Percentiles rank a stretch among this genome's conserved stretches.
Conservation (phyloP, 2,888 invertebrate species). For the Gastrophysa polygoni region DNA sequence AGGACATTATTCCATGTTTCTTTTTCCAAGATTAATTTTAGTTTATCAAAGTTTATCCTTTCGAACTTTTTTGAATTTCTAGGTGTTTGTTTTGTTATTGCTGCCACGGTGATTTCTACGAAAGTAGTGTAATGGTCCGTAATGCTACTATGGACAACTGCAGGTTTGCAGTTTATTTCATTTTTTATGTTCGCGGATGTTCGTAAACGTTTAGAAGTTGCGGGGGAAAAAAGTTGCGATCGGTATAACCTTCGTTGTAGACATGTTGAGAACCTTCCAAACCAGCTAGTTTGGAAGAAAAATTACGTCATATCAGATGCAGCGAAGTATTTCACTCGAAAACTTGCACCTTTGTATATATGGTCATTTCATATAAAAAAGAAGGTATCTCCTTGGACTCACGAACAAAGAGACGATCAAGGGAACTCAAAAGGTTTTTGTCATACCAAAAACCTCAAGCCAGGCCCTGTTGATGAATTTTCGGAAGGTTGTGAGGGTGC, state of each 20-base stretch:
- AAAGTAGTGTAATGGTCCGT: too few species aligned
- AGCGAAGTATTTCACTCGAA: constrained; percentile 11
- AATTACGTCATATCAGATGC: constrained; percentile 21
- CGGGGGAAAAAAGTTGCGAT: constrained; percentile 7
- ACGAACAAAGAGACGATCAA: constrained; percentile 7
- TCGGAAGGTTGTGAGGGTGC: too few species aligned
- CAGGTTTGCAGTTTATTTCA: too few species aligned
- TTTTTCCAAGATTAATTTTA: too few species aligned
- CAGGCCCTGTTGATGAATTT: neutral
- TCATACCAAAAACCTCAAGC: constrained; percentile 7
- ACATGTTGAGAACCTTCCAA: constrained; percentile 13
- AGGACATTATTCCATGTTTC: too few species aligned
- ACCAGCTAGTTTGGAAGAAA: constrained; percentile 20
- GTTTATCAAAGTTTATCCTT: too few species aligned
- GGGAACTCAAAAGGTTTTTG: constrained; percentile 1
- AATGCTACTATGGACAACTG: too few species aligned
- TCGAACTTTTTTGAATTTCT: too few species aligned
- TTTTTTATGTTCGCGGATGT: constrained; percentile 14
- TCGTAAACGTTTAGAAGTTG: neutral
- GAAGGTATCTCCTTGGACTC: constrained; percentile 19
- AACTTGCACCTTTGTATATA: constrained; percentile 19
- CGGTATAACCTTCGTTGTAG: constrained; percentile 14
- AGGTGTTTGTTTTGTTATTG: too few species aligned
- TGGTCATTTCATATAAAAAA: constrained; percentile 15
- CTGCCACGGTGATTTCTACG: too few species aligned